Percentiles rank a stretch among this genome's conserved stretches.
Conservation (phyloP, 2,888 invertebrate genomes). For the Tenthredo notha region DNA sequence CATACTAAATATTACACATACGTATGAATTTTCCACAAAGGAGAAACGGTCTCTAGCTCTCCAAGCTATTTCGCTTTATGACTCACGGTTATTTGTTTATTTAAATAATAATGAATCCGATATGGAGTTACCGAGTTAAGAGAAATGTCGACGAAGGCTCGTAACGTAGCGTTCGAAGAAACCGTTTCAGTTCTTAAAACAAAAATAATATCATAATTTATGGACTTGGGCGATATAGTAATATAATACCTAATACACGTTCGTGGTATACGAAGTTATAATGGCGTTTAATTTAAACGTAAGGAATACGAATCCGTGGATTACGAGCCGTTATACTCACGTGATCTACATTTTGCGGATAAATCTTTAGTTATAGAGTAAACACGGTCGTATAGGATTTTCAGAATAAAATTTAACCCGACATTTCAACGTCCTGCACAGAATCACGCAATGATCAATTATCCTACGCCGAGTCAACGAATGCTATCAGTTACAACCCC, state of each 20-base stretch:
- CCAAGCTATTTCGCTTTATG: neutral
- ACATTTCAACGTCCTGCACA: neutral
- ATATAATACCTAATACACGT: neutral
- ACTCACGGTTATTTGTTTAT: neutral
- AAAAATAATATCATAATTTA: conserved; percentile 1
- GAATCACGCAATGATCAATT: neutral
- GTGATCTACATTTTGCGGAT: neutral
- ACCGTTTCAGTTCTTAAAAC: neutral
- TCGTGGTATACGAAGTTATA: neutral
- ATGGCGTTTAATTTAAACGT: conserved; percentile 1
- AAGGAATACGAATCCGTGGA: neutral
- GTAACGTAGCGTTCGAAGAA: neutral
- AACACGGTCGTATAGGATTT: too few species aligned
- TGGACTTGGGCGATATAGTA: neutral
- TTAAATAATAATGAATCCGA: conserved; percentile 9
- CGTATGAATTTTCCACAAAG: neutral
- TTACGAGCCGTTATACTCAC: neutral
- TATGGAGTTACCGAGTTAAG: neutral
- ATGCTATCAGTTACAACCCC: conserved; percentile 23
- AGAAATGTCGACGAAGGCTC: neutral
- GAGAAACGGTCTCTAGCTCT: neutral
- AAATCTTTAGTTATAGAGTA: neutral
- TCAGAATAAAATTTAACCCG: neutral
- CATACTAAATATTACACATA: neutral
- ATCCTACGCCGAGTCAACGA: neutral